Percentiles rank a stretch among this genome's conserved stretches.
These are phyloP conservation scores for Philereme vetulata DNA, from an alignment of 2,888 invertebrate genomes.

Conservation along the genomic window DNA sequence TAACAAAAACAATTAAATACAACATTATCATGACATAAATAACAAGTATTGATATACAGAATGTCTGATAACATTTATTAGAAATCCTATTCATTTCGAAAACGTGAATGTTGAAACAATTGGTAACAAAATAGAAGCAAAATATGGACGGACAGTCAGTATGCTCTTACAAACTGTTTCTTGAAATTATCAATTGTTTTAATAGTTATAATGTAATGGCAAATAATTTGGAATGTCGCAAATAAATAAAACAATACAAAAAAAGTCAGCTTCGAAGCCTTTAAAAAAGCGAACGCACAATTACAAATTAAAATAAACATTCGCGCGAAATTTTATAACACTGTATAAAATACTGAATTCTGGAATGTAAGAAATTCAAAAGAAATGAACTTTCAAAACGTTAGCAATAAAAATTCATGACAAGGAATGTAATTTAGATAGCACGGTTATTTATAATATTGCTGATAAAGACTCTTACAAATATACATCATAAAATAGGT, in stretches of 20 bases:
- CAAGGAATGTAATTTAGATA: slow-evolving; percentile 37
- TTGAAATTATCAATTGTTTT: slow-evolving; percentile 3
- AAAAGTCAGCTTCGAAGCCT: background rate
- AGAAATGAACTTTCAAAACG: slow-evolving; percentile 33
- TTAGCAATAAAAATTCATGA: slow-evolving; percentile 31
- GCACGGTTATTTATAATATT: slow-evolving; percentile 4
- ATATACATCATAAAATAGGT: slow-evolving; percentile 3
- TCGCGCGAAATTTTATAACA: slow-evolving; percentile 5
- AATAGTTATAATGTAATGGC: background rate
- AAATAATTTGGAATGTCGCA: slow-evolving; percentile 12
- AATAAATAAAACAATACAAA: slow-evolving; percentile 11
- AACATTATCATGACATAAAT: slow-evolving; percentile 3
- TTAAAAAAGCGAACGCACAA: background rate
- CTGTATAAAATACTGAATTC: slow-evolving; percentile 50
- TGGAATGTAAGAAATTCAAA: slow-evolving; percentile 57
- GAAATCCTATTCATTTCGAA: slow-evolving; percentile 9
- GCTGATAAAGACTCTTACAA: slow-evolving; percentile 3
- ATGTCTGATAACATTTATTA: slow-evolving; percentile 4
- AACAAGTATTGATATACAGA: slow-evolving; percentile 8
- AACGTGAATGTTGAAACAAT: slow-evolving; percentile 6
- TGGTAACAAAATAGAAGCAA: slow-evolving; percentile 2
- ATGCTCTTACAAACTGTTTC: slow-evolving; percentile 21
- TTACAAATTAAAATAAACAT: slow-evolving; percentile 5
- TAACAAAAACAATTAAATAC: slow-evolving; percentile 16
- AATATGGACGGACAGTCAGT: slow-evolving; percentile 29